Base-by-base conservation (phyloP, 2,113 vertebrate genomes). In the Gulo gulo region DNA sequence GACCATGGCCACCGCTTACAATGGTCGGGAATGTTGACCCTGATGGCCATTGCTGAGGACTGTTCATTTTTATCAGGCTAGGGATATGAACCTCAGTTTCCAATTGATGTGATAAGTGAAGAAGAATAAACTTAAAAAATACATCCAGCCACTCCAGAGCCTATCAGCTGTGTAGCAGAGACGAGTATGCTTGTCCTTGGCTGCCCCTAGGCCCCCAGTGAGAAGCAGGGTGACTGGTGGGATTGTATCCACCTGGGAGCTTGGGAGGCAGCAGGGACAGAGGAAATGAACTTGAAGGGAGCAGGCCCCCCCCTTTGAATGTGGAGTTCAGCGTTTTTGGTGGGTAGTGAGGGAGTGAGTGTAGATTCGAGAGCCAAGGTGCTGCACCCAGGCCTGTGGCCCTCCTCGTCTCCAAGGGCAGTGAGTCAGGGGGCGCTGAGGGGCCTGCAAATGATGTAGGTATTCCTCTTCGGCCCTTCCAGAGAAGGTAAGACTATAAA, bases 21-120 rank as follows among this genome's bases (percentile, higher is more conserved):
- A 3, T 6, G 71, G 15, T 18, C 10, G 6, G 31, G 78, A 59
- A 34, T 36, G 0, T 34, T 55, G 42, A 29, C 39, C 42, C 13
- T 12, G 11, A 34, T 2, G 14, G 16, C 79, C 8, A 1, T 18
- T 8, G 57, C 85, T 61, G 15, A 90, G 52, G 52, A 50, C 39
- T 59, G 20, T 15, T 50, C 16, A 29, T 47, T 63, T 61, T 79
- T 52, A 36, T 14, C 59, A 18, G 42, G 42, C 39, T 5, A 8
- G 63, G 76, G 24, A 9, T 1, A 2, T 57, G 31, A 90, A 55
- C 71, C 45, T 86, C 69, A 39, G 45, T 80, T 84, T 95, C 50
- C n/a, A 89, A 29, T 8, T 67, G 69, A 24, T 20, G 1, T 29
- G 67, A 20, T 20, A 55, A 71, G 20, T 47, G 31, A 63, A 80